Evolutionary conservation across 2,888 invertebrate genomes (phyloP).

Genomic region (Himalopsyche tibetana): DNA sequence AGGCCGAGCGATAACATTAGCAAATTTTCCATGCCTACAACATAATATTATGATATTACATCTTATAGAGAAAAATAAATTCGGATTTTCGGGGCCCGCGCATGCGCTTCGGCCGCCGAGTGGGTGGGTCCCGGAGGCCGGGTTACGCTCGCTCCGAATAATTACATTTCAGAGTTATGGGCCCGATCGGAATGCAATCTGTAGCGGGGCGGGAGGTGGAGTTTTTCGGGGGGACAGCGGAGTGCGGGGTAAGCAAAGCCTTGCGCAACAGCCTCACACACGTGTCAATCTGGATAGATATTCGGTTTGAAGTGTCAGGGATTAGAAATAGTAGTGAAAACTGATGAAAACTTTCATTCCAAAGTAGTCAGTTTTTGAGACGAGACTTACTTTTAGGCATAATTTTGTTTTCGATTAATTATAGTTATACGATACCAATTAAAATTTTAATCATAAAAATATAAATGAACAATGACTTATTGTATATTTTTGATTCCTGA

Average conservation of each 20-base stretch:
- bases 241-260: background rate
- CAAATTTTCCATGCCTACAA: background rate
- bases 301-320: constrained; percentile 3
- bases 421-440: too few relatives aligned
- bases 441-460: too few relatives aligned
- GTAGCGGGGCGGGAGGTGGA: constrained; percentile 45
- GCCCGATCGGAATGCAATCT: constrained; percentile 65
- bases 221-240: constrained; percentile 12
- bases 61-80: constrained; percentile 10
- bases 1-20: background rate
- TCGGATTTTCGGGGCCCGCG: constrained; percentile 3
- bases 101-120: constrained; percentile 57
- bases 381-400: too few relatives aligned
- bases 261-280: constrained; percentile 43
- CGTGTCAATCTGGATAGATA: constrained; percentile 44
- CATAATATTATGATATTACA: background rate
- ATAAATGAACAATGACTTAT: too few relatives aligned
- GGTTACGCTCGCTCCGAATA: constrained; percentile 65
- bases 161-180: constrained; percentile 66
- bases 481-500: too few relatives aligned
- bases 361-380: too few relatives aligned
- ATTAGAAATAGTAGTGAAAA: background rate
- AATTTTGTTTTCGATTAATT: too few relatives aligned
- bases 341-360: background rate
- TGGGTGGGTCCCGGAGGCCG: constrained; percentile 64